phyloP scores from a whole-genome alignment of 1,140 invertebrate species.

The Drosophila melanica region DNA sequence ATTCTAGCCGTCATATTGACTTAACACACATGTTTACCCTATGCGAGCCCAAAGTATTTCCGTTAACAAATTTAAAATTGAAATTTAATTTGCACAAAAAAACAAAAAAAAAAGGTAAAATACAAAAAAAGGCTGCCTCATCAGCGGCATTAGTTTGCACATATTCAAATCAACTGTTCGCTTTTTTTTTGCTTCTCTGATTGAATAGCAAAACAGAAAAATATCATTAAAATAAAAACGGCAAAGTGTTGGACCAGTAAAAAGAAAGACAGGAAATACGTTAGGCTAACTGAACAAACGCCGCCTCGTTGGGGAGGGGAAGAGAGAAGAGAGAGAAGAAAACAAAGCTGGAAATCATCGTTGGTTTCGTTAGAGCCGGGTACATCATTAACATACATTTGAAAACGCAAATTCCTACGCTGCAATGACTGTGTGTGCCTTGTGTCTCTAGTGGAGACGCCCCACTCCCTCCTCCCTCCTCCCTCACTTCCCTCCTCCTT shows the following conservation, averaged over 20 bases:
- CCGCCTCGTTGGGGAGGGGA: not conserved
- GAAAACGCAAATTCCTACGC: constrained; percentile 72
- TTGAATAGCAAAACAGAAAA: constrained; percentile 30
- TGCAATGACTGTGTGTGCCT: constrained; percentile 36
- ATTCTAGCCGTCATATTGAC: not conserved
- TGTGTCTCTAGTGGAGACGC: not conserved
- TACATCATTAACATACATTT: constrained; percentile 80
- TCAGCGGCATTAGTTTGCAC: constrained; percentile 72
- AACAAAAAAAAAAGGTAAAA: not conserved
- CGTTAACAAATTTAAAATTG: constrained; percentile 68
- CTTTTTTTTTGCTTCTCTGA: constrained; percentile 4
- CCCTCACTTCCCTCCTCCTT: not conserved
- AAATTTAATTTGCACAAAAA: constrained; percentile 66
- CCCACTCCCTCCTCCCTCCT: not conserved
- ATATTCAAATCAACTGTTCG: constrained; percentile 69
- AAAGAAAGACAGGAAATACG: constrained; percentile 70
- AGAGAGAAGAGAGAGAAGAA: too few species aligned
- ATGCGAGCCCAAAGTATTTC: constrained; percentile 42
- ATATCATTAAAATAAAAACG: constrained; percentile 79
- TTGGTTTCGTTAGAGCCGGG: constrained; percentile 22
- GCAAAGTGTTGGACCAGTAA: constrained; percentile 56
- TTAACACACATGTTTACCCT: not conserved
- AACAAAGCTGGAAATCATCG: constrained; percentile 71
- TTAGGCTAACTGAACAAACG: constrained; percentile 56
- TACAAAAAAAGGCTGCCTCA: constrained; percentile 42